phyloP scores from a whole-genome alignment of 2,888 invertebrate genomes.

The Piscicola geometra region DNA sequence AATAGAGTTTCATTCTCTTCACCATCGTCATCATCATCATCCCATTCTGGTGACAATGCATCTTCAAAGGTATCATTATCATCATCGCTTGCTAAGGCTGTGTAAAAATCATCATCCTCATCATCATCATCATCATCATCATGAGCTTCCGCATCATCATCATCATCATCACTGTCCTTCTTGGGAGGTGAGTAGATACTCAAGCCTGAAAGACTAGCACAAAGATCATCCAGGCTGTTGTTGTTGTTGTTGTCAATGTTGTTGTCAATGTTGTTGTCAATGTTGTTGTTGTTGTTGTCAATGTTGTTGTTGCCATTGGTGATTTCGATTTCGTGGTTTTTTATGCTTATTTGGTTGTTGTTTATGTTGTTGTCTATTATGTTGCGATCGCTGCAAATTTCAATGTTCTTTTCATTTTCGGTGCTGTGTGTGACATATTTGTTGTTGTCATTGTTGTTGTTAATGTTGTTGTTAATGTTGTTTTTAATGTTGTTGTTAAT shows the following conservation, averaged over 20 bases:
- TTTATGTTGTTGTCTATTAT: too few relatives aligned
- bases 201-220: neutral
- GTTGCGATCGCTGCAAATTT: too few relatives aligned
- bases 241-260: neutral
- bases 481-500: too few relatives aligned
- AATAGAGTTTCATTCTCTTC: neutral
- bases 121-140: neutral
- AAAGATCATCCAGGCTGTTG: neutral
- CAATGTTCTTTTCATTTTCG: too few relatives aligned
- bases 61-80: neutral
- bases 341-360: too few relatives aligned
- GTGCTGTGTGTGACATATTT: too few relatives aligned
- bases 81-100: neutral
- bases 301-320: too few relatives aligned
- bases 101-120: neutral
- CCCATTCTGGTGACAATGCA: neutral
- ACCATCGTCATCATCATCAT: slow-evolving; percentile 10
- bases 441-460: too few relatives aligned
- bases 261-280: neutral
- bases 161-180: too few relatives aligned
- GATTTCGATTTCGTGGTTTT: too few relatives aligned
- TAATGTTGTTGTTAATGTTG: too few relatives aligned
- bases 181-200: too few relatives aligned
- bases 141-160: neutral
- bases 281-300: neutral